Conservation (phyloP, 2,888 invertebrate genomes). For the Meganola albula region DNA sequence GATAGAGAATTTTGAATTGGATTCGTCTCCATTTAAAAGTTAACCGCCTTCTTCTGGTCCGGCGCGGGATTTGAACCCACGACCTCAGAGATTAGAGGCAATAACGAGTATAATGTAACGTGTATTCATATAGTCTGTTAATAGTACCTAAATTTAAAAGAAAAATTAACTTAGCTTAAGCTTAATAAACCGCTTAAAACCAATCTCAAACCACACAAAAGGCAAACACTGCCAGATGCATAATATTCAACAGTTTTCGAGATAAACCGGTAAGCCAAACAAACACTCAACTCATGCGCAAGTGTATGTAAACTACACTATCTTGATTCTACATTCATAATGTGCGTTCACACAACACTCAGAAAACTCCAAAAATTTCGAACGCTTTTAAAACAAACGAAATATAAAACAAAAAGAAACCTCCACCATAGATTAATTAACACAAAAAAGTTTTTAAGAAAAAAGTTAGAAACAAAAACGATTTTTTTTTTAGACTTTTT, state of each 20-base stretch:
- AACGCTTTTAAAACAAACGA: conserved; percentile 2
- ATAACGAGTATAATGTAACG: no score
- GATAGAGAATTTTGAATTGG: no score
- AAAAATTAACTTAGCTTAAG: no score
- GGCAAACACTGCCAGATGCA: conserved; percentile 30
- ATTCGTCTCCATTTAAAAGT: no score
- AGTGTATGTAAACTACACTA: not conserved
- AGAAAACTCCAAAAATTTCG: conserved; percentile 9
- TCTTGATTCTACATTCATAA: conserved; percentile 1
- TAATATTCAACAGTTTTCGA: conserved; percentile 9
- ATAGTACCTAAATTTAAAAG: no score
- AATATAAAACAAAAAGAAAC: conserved; percentile 11
- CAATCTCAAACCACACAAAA: conserved; percentile 27
- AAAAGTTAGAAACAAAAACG: conserved; percentile 20
- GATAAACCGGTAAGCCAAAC: conserved; percentile 24
- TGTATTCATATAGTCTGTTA: no score
- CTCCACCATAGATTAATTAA: conserved; percentile 29
- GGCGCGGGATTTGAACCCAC: no score
- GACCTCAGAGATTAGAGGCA: no score
- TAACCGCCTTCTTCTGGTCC: no score
- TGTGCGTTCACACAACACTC: conserved; percentile 30
- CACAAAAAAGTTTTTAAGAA: conserved; percentile 24
- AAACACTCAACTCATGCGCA: conserved; percentile 29
- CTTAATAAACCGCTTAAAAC: conserved; percentile 21
- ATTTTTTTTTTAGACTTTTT: conserved; percentile 14